Evolutionary conservation across 2,797 vertebrate species (phyloP).

Genomic region (Xiphophorus birchmanni): DNA sequence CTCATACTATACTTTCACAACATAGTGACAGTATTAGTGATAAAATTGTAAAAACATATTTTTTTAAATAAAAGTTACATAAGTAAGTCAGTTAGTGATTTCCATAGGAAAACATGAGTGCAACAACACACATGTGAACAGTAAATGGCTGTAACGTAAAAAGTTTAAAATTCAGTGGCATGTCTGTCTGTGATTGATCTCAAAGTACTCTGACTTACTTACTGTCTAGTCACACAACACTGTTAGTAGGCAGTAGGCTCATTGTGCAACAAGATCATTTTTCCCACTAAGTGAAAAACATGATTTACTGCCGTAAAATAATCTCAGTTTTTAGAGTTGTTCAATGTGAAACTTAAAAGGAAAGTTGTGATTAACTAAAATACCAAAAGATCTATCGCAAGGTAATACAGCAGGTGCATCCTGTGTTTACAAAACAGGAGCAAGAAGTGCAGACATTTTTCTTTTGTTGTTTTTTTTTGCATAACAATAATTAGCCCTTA

Average conservation of each 20-base stretch:
- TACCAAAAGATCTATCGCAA: not conserved
- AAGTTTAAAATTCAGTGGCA: not conserved
- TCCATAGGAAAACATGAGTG: not conserved
- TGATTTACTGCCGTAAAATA: not conserved
- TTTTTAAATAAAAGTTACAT: too few relatives aligned
- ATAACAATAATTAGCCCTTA: not conserved
- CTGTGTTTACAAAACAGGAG: not conserved
- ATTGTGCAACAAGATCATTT: not conserved
- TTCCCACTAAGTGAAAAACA: not conserved
- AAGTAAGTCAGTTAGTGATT: not conserved
- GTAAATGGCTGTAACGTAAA: not conserved
- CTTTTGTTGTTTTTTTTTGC: not conserved
- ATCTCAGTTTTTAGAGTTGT: not conserved
- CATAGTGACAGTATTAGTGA: too few relatives aligned
- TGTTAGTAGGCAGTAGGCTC: not conserved
- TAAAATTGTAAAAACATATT: too few relatives aligned
- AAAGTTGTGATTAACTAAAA: not conserved
- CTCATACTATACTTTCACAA: too few relatives aligned
- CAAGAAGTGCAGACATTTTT: not conserved
- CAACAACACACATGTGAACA: not conserved
- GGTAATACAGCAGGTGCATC: not conserved
- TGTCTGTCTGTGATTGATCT: not conserved
- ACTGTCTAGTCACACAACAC: constrained; percentile 59
- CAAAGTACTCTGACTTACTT: constrained; percentile 40
- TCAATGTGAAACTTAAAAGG: not conserved